Evolutionary conservation across 2,113 vertebrate species (phyloP), one percentile per base, ranked within the genome.

Genomic region (Oreotrochilus melanogaster): DNA sequence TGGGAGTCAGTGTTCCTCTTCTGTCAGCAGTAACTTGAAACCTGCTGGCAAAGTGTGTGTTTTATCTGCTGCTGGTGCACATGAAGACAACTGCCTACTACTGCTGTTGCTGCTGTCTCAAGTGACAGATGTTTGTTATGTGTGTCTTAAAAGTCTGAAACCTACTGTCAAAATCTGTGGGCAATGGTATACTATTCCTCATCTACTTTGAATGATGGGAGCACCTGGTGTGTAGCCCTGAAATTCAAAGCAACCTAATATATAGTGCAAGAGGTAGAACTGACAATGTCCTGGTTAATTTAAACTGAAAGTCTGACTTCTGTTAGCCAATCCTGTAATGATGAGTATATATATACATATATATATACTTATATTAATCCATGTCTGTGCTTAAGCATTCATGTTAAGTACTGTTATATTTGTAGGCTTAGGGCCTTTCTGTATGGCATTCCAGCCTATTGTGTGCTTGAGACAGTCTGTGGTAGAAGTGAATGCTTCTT

Each of bases 21-120:
- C 89, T 89, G 74, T 86, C 75, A 88, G 62, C 71, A 73, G 27
- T 70, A 83, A 80, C 37, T 76, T 87, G 66, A 93, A 94, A 76
- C 67, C 18, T 83, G 30, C 72, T 95, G 94, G 85, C 71, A 78
- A 33, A 94, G 30, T 8, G 8, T 76, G 22, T 83, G 11, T 89
- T 96, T 92, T 87, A 76, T 92, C 54, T 91, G 58, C 45, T 86
- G 53, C 86, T 96, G 74, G 78, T 74, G 62, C 37, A 12, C 31
- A 66, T 25, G 47, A 88, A 94, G 91, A 60, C 42, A 94, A 18
- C 78, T 92, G 69, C 47, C 62, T 94, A 73, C 82, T 82, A 23
- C 50, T 74, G 78, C 85, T 90, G 47, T 82, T 75, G 30, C 25
- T 70, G 3, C 76, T 89, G 82, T 93, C 67, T 93, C 42, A 60